Conservation (phyloP, 2,797 vertebrate genomes). For the Poeciliopsis turneri region DNA sequence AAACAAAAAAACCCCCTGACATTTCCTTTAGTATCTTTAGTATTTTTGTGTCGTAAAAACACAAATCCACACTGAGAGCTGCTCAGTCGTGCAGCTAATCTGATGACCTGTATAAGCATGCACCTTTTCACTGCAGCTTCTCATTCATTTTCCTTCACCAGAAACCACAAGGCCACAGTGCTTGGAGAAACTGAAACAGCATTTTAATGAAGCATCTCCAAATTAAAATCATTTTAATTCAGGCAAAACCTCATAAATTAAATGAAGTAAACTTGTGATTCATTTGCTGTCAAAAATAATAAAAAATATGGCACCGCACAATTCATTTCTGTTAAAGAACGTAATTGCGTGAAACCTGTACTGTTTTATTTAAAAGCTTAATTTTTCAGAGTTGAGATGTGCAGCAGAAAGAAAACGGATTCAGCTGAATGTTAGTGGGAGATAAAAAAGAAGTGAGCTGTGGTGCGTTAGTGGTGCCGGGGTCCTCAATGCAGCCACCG, state of each 20-base stretch:
- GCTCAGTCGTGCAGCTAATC: neutral
- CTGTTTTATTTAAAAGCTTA: neutral
- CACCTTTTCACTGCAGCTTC: neutral
- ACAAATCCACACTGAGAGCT: neutral
- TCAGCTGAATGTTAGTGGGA: neutral
- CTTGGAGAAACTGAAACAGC: neutral
- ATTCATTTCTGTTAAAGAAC: neutral
- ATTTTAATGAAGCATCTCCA: neutral
- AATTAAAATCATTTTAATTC: neutral
- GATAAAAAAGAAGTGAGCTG: neutral
- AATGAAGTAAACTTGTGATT: neutral
- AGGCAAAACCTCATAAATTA: neutral
- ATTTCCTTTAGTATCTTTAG: constrained; percentile 1
- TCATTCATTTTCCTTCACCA: neutral
- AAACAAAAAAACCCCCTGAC: neutral
- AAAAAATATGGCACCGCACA: neutral
- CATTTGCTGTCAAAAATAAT: neutral
- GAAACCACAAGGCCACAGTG: neutral
- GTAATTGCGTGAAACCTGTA: neutral
- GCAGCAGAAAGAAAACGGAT: neutral
- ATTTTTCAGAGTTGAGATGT: neutral
- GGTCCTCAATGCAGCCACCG: too few species aligned
- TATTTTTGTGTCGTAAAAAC: neutral
- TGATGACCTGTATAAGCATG: neutral
- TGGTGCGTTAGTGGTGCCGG: too few species aligned